Evolutionary conservation across 2,113 vertebrate genomes (phyloP), one percentile per base, ranked within the genome.

Genomic region (Calyptommatus sinebrachiatus): DNA sequence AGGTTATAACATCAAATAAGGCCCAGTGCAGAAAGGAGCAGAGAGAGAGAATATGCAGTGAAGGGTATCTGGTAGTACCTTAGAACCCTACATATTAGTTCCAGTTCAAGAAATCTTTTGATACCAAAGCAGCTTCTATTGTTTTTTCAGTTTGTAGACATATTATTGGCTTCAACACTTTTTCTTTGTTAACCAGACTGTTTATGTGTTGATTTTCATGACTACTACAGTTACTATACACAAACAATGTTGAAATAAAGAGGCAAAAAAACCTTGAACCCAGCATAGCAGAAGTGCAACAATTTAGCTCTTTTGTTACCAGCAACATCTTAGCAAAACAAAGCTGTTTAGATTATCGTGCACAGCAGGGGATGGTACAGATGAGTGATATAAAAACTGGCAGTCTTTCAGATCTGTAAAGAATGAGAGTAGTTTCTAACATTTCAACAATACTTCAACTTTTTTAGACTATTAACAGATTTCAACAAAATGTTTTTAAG

Each of bases 91-190:
- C 83, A 84, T 84, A 92, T 96, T 97, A 95, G 90, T 96, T 97
- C 94, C 94, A 96, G 92, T 93, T 92, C 92, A 96, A 78, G 90
- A 95, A 94, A 90, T 89, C 95, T 95, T 94, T 95, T 95, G 91
- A 92, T 92, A 94, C 91, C 88, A 93, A 90, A 86, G 92, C 92
- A 95, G 92, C 87, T 88, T 84, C 91, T 86, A 94, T 94, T 96
- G 95, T 96, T 93, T 92, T 83, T 74, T 78, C 79, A 88, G 90
- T 92, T 92, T 85, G 91, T 66, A 83, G 89, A 93, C 94, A 94
- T 94, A 95, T 94, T 91, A 94, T 91, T 91, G 91, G 92, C 92
- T 92, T 87, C 88, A 89, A 91, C 87, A 57, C 53, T 57, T 57
- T 92, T 91, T 86, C 86, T 86, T 88, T 89, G 85, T 89, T 83